Evolutionary conservation across 2,113 vertebrate species (phyloP), one percentile per base, ranked within the genome.

Genomic region (Oxygymnocypris stewartii): DNA sequence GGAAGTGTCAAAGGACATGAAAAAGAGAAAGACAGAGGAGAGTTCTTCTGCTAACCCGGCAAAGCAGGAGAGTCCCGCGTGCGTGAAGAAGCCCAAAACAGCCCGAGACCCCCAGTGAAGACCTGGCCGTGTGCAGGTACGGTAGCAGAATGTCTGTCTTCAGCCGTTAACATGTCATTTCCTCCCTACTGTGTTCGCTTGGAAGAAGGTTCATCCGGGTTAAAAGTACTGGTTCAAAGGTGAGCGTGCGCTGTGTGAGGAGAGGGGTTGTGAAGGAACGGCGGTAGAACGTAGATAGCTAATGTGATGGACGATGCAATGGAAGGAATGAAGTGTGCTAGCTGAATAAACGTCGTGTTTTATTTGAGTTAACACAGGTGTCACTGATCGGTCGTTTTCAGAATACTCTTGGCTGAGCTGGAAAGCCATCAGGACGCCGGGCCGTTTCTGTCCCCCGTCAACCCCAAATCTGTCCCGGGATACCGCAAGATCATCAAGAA

Each of bases 401-500:
- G 97, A 86, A 85, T 95, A 89, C 95, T 97, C 86, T 94, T 97
- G 90, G 94, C 95, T 47, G 96, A 97, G 90, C 93, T 97, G 94
- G 96, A 97, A 94, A 93, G 95, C 78, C 97, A 97, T 90, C 95
- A 96, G 88, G 97, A 97, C 83, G 96, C 96, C 59, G 97, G 96
- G 96, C 97, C 97, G 88, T 97, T 97, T 90, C 91, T 97, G 89
- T 95, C 94, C 89, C 97, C 96, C 89, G 97, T 97, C 92, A 97
- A 97, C 94, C 94, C 95, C 93, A 97, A 97, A 93, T 95, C 96
- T 87, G 97, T 97, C 92, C 96, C 97, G 88, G 96, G 97, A 88
- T 97, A 97, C 92, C 96, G 94, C 93, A 97, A 97, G 91, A 95
- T 97, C 91, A 97, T 97, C 90, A 97, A 95, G 92, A 97, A 96